These are phyloP conservation scores for Anhinga anhinga DNA, from an alignment of 2,113 vertebrate species.

Conservation along the genomic window DNA sequence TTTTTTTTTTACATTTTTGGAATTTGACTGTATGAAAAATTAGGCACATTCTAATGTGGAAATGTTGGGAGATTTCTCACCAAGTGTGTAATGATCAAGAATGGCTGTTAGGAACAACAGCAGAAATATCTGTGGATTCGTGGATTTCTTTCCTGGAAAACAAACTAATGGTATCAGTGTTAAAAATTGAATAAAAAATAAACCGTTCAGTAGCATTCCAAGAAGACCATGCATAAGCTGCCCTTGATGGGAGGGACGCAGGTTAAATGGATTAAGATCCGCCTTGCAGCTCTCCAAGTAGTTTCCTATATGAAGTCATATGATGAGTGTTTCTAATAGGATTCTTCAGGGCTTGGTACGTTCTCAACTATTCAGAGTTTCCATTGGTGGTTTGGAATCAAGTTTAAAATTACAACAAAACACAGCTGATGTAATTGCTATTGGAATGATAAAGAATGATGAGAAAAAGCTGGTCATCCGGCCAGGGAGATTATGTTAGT, in stretches of 20 bases:
- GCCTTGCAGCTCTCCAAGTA: background rate
- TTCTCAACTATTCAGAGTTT: background rate
- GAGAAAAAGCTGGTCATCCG: background rate
- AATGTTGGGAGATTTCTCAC: background rate
- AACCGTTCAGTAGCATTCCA: background rate
- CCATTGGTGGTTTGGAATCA: background rate
- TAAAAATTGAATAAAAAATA: background rate
- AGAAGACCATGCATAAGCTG: background rate
- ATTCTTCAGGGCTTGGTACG: background rate
- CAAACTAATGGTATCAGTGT: background rate
- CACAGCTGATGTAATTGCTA: background rate
- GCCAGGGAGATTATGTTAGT: background rate
- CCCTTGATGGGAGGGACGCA: background rate
- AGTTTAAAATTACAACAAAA: background rate
- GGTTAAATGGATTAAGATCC: background rate
- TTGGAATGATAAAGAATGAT: background rate
- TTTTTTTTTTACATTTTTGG: background rate
- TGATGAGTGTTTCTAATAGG: background rate
- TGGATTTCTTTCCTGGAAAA: constrained; percentile 11
- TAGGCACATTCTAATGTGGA: background rate
- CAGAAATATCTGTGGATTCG: background rate
- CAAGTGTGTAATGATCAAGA: background rate
- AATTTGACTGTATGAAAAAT: background rate
- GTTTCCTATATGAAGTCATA: constrained; percentile 27
- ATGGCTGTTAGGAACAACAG: background rate